Evolutionary conservation across 2,113 vertebrate species (phyloP).

Genomic region (Corapipo altera): DNA sequence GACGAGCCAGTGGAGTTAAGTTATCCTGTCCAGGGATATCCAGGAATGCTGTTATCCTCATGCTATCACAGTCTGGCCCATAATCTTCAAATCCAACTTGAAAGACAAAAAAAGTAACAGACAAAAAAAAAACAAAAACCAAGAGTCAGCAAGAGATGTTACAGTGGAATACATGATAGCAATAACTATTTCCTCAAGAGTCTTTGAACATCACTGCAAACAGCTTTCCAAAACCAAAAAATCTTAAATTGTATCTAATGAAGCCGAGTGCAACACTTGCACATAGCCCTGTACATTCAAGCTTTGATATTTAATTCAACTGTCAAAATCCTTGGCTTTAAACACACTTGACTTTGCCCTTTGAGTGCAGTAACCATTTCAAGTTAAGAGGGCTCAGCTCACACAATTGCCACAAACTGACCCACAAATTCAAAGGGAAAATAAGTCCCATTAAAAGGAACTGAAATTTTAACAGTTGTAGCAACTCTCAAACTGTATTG

Average conservation of each 20-base stretch:
- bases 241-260: neutral
- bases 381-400: neutral
- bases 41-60: slow-evolving; percentile 86
- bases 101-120: neutral
- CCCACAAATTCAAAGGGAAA: neutral
- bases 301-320: neutral
- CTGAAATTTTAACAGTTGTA: neutral
- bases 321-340: neutral
- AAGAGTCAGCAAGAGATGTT: neutral
- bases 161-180: neutral
- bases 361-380: neutral
- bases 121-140: too few species aligned
- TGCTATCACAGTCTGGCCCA: slow-evolving; percentile 84
- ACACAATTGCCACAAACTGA: neutral
- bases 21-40: slow-evolving; percentile 86
- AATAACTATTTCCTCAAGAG: neutral
- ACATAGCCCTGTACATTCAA: neutral
- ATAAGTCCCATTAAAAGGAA: neutral
- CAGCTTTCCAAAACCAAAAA: neutral
- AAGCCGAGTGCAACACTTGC: neutral
- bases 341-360: neutral
- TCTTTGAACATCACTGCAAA: neutral
- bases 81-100: slow-evolving; percentile 91
- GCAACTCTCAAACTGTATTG: neutral
- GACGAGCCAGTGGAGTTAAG: slow-evolving; percentile 80